Evolutionary conservation across 2,888 invertebrate species (phyloP).

Genomic region (Fragum whitleyi): DNA sequence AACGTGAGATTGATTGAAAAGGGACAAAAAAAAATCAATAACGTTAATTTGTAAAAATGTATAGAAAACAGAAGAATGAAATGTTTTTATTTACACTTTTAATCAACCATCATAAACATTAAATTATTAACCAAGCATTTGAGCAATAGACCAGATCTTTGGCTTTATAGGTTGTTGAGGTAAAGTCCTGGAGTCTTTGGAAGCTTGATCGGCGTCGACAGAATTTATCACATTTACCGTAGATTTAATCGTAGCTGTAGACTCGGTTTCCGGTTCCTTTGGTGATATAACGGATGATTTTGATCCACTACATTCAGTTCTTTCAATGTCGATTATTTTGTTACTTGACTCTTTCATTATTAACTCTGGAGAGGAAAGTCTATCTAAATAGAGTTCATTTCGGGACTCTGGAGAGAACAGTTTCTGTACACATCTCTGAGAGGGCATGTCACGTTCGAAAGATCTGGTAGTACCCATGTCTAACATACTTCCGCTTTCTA

Average conservation of each 20-base stretch:
- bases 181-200: background rate
- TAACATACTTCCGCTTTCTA: constrained; percentile 28
- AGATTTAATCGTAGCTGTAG: background rate
- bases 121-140: constrained; percentile 55
- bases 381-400: constrained; percentile 48
- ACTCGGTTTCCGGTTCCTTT: background rate
- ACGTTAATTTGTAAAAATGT: no score
- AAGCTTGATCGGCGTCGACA: background rate
- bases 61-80: background rate
- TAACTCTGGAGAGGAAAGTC: constrained; percentile 44
- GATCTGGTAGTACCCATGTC: constrained; percentile 61
- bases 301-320: background rate
- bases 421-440: constrained; percentile 42
- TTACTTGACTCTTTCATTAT: background rate
- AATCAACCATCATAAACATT: background rate
- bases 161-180: constrained; percentile 62
- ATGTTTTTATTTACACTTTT: background rate
- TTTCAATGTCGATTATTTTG: background rate
- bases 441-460: background rate
- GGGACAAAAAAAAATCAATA: no score
- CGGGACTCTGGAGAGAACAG: constrained; percentile 60
- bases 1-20: no score
- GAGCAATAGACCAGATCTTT: constrained; percentile 80
- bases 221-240: background rate
- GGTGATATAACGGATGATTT: background rate